These are phyloP conservation scores for Bombus superbus DNA, from an alignment of 1,140 invertebrate species.

Conservation along the genomic window DNA sequence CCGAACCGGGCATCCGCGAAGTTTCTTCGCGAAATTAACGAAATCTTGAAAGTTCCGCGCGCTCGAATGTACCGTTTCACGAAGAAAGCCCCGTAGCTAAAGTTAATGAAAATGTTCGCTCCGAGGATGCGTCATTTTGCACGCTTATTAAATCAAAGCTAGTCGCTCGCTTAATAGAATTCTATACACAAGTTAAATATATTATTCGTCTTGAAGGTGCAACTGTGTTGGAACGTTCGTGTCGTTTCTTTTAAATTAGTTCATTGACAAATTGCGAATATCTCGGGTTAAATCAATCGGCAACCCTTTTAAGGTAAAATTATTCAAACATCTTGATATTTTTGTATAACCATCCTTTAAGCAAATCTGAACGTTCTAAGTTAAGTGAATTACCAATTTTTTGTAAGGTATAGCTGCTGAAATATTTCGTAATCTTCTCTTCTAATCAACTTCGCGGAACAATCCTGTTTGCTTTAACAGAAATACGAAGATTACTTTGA, in stretches of 20 bases:
- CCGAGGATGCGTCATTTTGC: neutral
- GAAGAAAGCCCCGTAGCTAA: neutral
- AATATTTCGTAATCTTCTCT: no score
- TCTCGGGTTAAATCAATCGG: neutral
- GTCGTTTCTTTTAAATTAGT: neutral
- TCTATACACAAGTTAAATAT: neutral
- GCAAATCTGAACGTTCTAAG: neutral
- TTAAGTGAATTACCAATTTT: no score
- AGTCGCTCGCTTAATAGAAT: no score
- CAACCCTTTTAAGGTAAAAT: neutral
- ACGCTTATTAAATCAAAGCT: neutral
- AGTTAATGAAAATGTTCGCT: neutral
- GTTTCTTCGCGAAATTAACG: constrained; percentile 14
- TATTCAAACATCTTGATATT: neutral
- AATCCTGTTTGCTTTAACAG: no score
- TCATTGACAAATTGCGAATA: neutral
- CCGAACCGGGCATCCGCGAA: neutral
- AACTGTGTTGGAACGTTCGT: neutral
- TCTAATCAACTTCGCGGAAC: no score
- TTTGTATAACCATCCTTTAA: neutral
- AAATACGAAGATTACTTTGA: neutral
- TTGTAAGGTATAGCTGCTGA: no score
- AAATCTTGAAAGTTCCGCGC: neutral
- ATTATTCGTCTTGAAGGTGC: neutral
- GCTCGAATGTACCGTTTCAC: neutral